Base-by-base conservation (phyloP, 1,140 invertebrate species). In the Eulimnadia texana region DNA sequence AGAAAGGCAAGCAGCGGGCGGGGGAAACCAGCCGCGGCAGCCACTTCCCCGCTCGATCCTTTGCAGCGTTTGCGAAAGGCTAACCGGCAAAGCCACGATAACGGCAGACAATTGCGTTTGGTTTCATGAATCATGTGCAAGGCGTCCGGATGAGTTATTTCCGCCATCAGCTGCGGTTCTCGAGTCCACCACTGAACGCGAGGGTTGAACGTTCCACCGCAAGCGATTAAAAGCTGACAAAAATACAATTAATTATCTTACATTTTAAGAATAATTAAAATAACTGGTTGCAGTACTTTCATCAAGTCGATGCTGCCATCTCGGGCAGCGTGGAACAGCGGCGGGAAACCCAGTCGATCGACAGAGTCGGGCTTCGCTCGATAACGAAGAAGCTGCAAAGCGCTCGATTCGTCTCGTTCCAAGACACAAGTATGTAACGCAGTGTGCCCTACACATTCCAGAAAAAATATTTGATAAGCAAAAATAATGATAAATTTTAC, bases 291-390 rank as follows among this genome's bases (percentile, higher is more conserved):
- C 33, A 42, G 16, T 28, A 59, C 25, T 51, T 51, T 25, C 22
- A 59, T 33, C 23, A 63, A 50, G 19, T 33, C 25, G 23, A 24
- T 24, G 23, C 50, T 58, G 16, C 62, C 55, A 53, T 63, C 56
- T 3, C 62, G 62, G 10, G 57, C 56, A n/a, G 62, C 62, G 20
- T 59, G 62, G 20, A 59, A 60, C 16, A 63, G 50, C n/a, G 62
- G 62, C 9, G 62, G 56, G 11, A 52, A 47, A 22, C 62, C 62
- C 11, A 63, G 50, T 13, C 56, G 49, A 28, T 63, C 62, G 22
- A 50, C 24, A 16, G 62, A 59, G 33, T 60, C 28, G 1, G 56
- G 23, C 42, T 33, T 24, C n/a, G 55, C 55, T 23, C 56, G 28
- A 10, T n/a, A 50, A 33, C 50, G 57, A 6, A 63, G 28, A n/a